Conservation (phyloP, 2,888 invertebrate genomes). For the Lepidocyrtinus sp. region DNA sequence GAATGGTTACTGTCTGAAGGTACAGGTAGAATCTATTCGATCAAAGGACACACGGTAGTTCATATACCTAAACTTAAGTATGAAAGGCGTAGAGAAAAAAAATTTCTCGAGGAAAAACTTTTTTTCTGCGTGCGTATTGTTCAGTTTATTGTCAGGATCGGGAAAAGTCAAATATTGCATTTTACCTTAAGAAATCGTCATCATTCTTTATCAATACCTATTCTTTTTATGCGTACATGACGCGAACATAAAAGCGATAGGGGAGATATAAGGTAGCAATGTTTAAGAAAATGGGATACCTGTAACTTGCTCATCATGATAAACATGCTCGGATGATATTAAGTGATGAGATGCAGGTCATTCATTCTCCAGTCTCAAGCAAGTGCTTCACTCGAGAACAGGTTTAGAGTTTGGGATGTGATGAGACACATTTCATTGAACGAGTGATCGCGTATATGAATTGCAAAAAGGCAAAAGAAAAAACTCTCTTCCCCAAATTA, state of each 20-base stretch:
- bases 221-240: conserved; percentile 7
- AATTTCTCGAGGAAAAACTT: conserved; percentile 7
- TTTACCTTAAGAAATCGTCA: neutral
- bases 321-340: conserved; percentile 43
- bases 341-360: conserved; percentile 57
- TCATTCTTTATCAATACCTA: neutral
- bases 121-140: conserved; percentile 5
- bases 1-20: neutral
- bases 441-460: no score
- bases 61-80: no score
- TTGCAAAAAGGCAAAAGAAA: no score
- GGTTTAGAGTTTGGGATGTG: conserved; percentile 42
- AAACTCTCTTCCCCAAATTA: no score
- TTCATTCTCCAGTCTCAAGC: conserved; percentile 61
- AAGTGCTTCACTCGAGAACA: conserved; percentile 59
- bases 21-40: neutral
- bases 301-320: conserved; percentile 43
- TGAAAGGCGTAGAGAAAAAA: no score
- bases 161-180: conserved; percentile 7
- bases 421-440: no score
- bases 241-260: neutral
- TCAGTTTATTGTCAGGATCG: neutral
- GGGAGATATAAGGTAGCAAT: neutral
- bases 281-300: conserved; percentile 47
- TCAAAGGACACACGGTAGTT: no score